These are phyloP conservation scores for Bombus waltoni DNA, from an alignment of 1,140 invertebrate genomes.

Conservation along the genomic window DNA sequence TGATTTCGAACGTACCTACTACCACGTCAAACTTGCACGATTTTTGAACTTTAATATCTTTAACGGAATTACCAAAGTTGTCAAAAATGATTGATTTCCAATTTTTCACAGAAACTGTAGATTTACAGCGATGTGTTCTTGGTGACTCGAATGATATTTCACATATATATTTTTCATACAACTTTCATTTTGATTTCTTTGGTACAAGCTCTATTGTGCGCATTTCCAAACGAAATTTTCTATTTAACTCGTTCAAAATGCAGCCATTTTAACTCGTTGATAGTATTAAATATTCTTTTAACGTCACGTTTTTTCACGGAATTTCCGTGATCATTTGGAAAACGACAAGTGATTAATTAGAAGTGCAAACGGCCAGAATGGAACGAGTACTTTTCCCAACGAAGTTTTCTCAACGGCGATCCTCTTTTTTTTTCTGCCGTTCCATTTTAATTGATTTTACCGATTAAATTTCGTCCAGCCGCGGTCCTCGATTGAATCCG, in stretches of 20 bases:
- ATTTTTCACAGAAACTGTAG: neutral
- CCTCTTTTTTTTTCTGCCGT: too few species aligned
- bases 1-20: neutral
- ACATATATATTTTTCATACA: neutral
- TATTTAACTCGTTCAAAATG: neutral
- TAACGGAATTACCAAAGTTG: too few species aligned
- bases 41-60: neutral
- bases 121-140: neutral
- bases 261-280: neutral
- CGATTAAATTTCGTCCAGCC: slow-evolving; percentile 35
- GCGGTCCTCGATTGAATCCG: slow-evolving; percentile 4
- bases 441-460: slow-evolving; percentile 20
- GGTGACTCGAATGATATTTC: neutral
- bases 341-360: neutral
- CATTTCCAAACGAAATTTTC: neutral
- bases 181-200: too few species aligned
- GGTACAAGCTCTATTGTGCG: too few species aligned
- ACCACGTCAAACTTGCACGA: neutral
- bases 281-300: slow-evolving; percentile 3
- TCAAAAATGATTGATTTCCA: neutral
- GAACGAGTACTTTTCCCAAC: too few species aligned
- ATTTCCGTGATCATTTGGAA: neutral
- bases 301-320: neutral
- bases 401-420: neutral
- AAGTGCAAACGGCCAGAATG: neutral